These are phyloP conservation scores for Centropus bengalensis DNA, from an alignment of 2,113 vertebrate genomes.

Conservation along the genomic window DNA sequence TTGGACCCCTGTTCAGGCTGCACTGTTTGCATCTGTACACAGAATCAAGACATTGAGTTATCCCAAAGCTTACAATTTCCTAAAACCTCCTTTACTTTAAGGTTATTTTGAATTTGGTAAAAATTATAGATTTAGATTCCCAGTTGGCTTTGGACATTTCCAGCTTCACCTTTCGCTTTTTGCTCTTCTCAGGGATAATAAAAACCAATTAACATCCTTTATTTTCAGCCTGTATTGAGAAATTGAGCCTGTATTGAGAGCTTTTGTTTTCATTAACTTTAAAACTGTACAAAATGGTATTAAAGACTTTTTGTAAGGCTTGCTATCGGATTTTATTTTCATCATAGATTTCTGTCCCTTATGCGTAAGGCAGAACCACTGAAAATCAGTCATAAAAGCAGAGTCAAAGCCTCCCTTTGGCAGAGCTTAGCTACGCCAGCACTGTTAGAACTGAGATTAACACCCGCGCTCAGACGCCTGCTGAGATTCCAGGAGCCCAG, in stretches of 20 bases:
- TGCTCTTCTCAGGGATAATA: not conserved
- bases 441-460: not conserved
- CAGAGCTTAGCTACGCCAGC: not conserved
- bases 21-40: not conserved
- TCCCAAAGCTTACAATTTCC: not conserved
- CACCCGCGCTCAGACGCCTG: not conserved
- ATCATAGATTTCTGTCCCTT: not conserved
- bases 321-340: not conserved
- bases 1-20: not conserved
- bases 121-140: not conserved
- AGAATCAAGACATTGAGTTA: not conserved
- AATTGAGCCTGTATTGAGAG: not conserved
- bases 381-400: not conserved
- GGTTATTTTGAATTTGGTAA: not conserved
- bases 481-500: not conserved
- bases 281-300: not conserved
- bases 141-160: not conserved
- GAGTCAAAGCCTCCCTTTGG: not conserved
- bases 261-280: not conserved
- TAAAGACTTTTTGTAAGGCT: not conserved
- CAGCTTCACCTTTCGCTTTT: not conserved
- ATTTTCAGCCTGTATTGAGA: not conserved
- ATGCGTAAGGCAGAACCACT: not conserved
- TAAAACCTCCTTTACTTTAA: not conserved
- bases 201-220: not conserved